Percentiles rank a stretch among this genome's conserved stretches.
Evolutionary conservation across 2,797 vertebrate genomes (phyloP).

Genomic region (Dipus sagitta): DNA sequence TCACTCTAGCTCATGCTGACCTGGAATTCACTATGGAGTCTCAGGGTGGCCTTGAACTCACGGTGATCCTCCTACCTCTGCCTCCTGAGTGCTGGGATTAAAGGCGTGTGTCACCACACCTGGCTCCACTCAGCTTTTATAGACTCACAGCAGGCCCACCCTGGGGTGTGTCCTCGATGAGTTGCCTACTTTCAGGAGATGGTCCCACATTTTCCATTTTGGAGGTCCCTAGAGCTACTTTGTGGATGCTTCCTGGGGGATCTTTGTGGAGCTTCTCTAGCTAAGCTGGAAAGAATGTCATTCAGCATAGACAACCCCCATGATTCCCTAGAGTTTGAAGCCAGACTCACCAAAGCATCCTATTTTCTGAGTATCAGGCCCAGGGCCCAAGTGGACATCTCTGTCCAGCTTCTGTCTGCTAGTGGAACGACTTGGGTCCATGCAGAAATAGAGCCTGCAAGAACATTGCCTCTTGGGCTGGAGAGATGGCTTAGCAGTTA

Average conservation of each 20-base stretch:
- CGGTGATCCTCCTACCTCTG: no score
- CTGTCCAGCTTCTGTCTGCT: neutral
- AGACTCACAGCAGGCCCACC: neutral
- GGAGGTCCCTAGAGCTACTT: neutral
- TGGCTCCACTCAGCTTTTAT: neutral
- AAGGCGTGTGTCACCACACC: no score
- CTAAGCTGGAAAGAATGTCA: neutral
- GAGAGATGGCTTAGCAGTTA: no score
- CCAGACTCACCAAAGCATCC: rapidly evolving
- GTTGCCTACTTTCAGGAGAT: neutral
- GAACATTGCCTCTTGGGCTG: constrained; percentile 64
- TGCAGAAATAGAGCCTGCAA: constrained; percentile 68
- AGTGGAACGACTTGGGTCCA: neutral
- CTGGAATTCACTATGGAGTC: no score
- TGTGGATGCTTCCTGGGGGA: neutral
- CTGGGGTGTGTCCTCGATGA: neutral
- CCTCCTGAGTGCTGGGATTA: no score
- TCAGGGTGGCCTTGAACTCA: no score
- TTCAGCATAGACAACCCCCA: neutral
- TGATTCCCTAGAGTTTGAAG: neutral
- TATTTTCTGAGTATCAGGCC: neutral
- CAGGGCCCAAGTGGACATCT: neutral
- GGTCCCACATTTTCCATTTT: neutral
- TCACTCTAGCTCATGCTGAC: no score
- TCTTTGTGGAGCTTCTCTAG: neutral